phyloP scores from a whole-genome alignment of 2,797 vertebrate genomes.

The Austrolebias charrua region DNA sequence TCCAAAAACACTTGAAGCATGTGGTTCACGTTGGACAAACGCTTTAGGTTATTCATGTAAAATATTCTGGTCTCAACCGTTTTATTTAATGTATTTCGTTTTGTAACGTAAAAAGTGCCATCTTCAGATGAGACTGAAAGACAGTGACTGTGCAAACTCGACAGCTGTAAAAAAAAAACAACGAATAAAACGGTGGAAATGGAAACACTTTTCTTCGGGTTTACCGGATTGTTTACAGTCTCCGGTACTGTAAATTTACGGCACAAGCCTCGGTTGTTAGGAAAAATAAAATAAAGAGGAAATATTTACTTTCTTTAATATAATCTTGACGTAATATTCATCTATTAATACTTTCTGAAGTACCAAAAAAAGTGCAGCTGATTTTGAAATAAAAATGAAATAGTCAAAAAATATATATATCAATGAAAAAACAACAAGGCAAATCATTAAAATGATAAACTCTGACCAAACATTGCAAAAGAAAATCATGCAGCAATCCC shows the following conservation, averaged over 20 bases:
- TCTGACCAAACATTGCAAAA: constrained; percentile 58
- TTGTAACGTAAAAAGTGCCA: constrained; percentile 62
- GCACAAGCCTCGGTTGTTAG: constrained; percentile 71
- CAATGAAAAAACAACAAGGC: constrained; percentile 54
- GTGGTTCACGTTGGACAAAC: constrained; percentile 67
- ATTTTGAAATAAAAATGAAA: constrained; percentile 67
- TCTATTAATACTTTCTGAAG: constrained; percentile 75
- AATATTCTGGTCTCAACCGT: constrained; percentile 43
- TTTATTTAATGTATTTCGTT: constrained; percentile 20
- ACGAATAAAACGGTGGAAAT: constrained; percentile 30
- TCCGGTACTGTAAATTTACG: constrained; percentile 50
- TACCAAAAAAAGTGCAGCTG: constrained; percentile 80
- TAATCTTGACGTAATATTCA: constrained; percentile 77
- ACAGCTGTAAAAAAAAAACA: constrained; percentile 61
- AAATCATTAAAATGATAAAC: constrained; percentile 66
- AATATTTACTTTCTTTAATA: constrained; percentile 78
- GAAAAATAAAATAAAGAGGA: constrained; percentile 73
- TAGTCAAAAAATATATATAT: constrained; percentile 37
- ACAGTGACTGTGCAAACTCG: constrained; percentile 67
- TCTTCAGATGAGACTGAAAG: constrained; percentile 66
- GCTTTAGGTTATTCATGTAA: constrained; percentile 60
- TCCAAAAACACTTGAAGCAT: constrained; percentile 67
- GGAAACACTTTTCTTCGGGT: constrained; percentile 9
- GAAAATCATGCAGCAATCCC: constrained; percentile 78
- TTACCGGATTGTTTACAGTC: constrained; percentile 65